Conservation (phyloP, 2,888 invertebrate genomes). For the Lamellibrachia satsuma region DNA sequence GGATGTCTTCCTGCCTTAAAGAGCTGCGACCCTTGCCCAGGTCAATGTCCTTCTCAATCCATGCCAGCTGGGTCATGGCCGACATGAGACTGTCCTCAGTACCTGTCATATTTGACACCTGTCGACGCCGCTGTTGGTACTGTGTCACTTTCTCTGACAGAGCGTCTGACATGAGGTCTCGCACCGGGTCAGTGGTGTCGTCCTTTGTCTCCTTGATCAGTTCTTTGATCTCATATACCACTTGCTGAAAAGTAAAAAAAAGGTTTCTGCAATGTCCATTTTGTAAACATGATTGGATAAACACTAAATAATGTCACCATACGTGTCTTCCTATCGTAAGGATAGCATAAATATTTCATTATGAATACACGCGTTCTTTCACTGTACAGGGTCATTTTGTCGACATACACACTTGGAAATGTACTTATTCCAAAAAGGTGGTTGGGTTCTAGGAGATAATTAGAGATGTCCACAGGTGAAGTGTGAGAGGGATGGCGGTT, state of each 20-base stretch:
- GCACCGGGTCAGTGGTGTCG: conserved; percentile 45
- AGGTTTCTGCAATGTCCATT: background rate
- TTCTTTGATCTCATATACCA: conserved; percentile 55
- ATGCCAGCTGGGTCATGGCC: conserved; percentile 69
- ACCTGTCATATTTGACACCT: background rate
- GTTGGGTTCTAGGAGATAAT: too few relatives aligned
- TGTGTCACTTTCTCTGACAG: conserved; percentile 28
- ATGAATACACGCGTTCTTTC: too few relatives aligned
- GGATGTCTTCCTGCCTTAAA: background rate
- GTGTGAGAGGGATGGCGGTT: too few relatives aligned
- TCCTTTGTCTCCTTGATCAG: conserved; percentile 52
- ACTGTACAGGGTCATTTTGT: too few relatives aligned
- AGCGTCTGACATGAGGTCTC: conserved; percentile 38
- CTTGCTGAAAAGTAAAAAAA: conserved; percentile 46
- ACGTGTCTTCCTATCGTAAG: background rate
- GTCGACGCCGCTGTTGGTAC: conserved; percentile 30
- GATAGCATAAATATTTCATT: background rate
- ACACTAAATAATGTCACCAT: background rate
- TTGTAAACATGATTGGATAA: background rate
- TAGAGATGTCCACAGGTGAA: too few relatives aligned
- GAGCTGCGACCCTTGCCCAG: conserved; percentile 41
- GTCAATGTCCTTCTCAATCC: conserved; percentile 80
- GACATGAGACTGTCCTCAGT: conserved; percentile 34
- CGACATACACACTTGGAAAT: too few relatives aligned
- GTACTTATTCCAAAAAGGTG: too few relatives aligned